Conservation (phyloP, 2,113 vertebrate species). For the Cnemophilus loriae region DNA sequence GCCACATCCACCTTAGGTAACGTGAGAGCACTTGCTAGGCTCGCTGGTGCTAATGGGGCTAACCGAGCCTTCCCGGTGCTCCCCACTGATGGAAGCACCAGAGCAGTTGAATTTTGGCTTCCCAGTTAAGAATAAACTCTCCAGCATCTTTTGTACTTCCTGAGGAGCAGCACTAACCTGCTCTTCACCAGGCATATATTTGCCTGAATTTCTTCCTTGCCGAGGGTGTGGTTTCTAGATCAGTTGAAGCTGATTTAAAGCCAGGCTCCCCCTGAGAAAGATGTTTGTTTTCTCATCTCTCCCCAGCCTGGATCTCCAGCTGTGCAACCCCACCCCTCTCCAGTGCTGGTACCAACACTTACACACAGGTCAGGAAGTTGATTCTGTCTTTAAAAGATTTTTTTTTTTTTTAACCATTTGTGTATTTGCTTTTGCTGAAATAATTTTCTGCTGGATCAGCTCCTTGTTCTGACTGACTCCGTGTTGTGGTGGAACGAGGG, state of each 20-base stretch:
- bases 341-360: fast-evolving
- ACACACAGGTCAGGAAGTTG: not conserved
- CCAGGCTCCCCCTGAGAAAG: not conserved
- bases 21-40: not conserved
- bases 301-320: not conserved
- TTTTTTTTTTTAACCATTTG: not conserved
- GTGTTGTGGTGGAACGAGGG: not conserved
- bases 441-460: slow-evolving; percentile 21
- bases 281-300: not conserved
- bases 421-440: not conserved
- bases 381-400: not conserved
- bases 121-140: not conserved
- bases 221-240: not conserved
- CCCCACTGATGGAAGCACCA: not conserved
- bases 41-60: not conserved
- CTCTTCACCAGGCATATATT: not conserved
- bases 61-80: not conserved
- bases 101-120: not conserved
- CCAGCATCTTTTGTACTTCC: not conserved
- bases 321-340: not conserved
- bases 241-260: not conserved
- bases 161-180: slow-evolving; percentile 38
- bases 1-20: not conserved
- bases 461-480: not conserved
- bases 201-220: slow-evolving; percentile 2